phyloP scores from a whole-genome alignment of 2,113 vertebrate genomes.

The Ascaphus truei region DNA sequence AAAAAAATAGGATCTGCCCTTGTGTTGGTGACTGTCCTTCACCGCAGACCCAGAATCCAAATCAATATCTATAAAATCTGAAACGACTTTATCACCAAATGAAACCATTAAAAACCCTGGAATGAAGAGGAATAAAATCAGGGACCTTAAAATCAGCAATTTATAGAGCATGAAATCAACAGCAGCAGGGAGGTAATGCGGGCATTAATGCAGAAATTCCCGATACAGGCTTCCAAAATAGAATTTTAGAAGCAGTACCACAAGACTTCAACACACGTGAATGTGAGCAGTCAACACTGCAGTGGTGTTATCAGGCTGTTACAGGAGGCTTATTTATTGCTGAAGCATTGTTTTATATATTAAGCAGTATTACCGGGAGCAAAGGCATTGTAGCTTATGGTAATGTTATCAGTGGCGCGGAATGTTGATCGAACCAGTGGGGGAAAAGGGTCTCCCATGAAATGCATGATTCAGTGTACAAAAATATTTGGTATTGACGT shows the following conservation, averaged over 20 bases:
- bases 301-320: background rate
- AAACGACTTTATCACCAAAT: slow-evolving; percentile 35
- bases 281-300: background rate
- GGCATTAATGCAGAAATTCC: slow-evolving; percentile 36
- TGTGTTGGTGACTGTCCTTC: slow-evolving; percentile 16
- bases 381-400: too few relatives aligned
- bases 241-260: slow-evolving; percentile 10
- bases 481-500: too few relatives aligned
- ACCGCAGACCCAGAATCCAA: slow-evolving; percentile 23
- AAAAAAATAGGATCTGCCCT: background rate
- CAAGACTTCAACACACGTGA: background rate
- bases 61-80: slow-evolving; percentile 38
- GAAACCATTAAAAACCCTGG: slow-evolving; percentile 27
- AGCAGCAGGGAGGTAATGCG: slow-evolving; percentile 30
- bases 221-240: slow-evolving; percentile 21
- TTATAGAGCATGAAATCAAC: slow-evolving; percentile 38
- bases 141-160: slow-evolving; percentile 33
- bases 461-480: too few relatives aligned
- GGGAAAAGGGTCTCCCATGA: too few relatives aligned
- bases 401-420: too few relatives aligned
- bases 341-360: background rate
- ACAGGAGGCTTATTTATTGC: background rate
- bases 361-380: too few relatives aligned
- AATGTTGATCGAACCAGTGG: too few relatives aligned
- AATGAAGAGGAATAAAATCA: slow-evolving; percentile 32